A percentile compares a stretch with the other conserved stretches of the same genome.
phyloP scores from a whole-genome alignment of 2,888 invertebrate genomes.

The Syritta pipiens region DNA sequence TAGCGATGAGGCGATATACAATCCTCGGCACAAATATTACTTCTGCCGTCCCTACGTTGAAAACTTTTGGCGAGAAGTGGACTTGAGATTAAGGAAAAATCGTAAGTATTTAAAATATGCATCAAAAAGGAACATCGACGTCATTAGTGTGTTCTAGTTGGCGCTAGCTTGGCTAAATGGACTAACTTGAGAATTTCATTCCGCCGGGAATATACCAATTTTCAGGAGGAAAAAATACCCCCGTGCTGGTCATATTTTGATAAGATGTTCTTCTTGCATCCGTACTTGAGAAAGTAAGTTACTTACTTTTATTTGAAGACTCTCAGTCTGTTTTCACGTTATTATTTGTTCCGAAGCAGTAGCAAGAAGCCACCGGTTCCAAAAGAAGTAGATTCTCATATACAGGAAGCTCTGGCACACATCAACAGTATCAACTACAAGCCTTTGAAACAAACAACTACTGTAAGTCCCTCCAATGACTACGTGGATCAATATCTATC shows the following conservation, averaged over 20 bases:
- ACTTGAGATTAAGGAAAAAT: slow-evolving; percentile 76
- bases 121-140: not conserved
- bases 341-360: not conserved
- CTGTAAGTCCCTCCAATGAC: slow-evolving; percentile 30
- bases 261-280: slow-evolving; percentile 77
- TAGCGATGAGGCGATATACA: slow-evolving; percentile 77
- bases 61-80: slow-evolving; percentile 78
- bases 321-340: not conserved
- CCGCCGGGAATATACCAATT: slow-evolving; percentile 77
- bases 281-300: slow-evolving; percentile 76
- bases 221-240: slow-evolving; percentile 76
- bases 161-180: slow-evolving; percentile 78
- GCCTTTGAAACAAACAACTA: slow-evolving; percentile 6
- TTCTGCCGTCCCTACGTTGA: slow-evolving; percentile 78
- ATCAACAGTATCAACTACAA: slow-evolving; percentile 70
- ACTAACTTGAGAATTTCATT: slow-evolving; percentile 77
- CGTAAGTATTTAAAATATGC: slow-evolving; percentile 70
- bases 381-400: slow-evolving; percentile 75
- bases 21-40: slow-evolving; percentile 78
- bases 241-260: slow-evolving; percentile 78
- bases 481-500: slow-evolving; percentile 75
- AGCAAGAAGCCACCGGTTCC: slow-evolving; percentile 71
- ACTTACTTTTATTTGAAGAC: not conserved
- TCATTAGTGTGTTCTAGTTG: slow-evolving; percentile 71
- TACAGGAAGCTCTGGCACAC: slow-evolving; percentile 77